phyloP scores from a whole-genome alignment of 1,140 invertebrate genomes.

The Meloidogyne hapla region DNA sequence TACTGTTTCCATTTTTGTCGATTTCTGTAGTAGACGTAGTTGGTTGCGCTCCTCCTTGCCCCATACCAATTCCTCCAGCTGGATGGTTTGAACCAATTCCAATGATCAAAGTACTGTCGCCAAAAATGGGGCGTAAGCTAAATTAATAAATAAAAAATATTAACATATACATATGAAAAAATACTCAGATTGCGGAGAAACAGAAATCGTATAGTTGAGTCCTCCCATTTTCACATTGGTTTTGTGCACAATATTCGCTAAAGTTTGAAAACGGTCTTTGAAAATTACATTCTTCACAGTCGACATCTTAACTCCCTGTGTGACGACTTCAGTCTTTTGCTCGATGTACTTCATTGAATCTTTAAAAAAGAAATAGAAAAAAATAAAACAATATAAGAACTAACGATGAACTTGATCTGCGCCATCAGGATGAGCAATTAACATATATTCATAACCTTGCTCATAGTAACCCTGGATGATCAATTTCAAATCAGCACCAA shows the following conservation, averaged over 20 bases:
- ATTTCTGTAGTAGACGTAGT: neutral
- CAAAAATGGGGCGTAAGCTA: neutral
- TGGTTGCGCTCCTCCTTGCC: neutral
- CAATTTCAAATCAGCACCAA: neutral
- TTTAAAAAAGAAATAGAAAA: constrained; percentile 1
- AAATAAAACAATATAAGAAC: neutral
- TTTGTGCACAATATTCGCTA: constrained; percentile 51
- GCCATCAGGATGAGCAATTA: constrained; percentile 26
- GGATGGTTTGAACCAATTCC: constrained; percentile 35
- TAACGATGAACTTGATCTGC: constrained; percentile 20
- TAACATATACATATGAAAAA: constrained; percentile 4
- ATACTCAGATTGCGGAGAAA: neutral
- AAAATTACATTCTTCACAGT: constrained; percentile 25
- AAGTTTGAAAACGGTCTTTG: constrained; percentile 27
- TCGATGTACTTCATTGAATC: constrained; percentile 43
- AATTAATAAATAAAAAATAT: neutral
- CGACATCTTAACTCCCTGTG: constrained; percentile 41
- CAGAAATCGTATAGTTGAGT: constrained; percentile 26
- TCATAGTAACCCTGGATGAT: neutral
- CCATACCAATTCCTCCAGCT: constrained; percentile 28
- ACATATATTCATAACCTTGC: constrained; percentile 17
- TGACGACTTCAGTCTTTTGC: constrained; percentile 28
- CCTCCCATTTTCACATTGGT: constrained; percentile 39
- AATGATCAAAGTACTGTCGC: constrained; percentile 27
- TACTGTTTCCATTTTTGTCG: constrained; percentile 17